These are phyloP conservation scores for Netelia melanura DNA, from an alignment of 2,888 invertebrate genomes.

Conservation along the genomic window DNA sequence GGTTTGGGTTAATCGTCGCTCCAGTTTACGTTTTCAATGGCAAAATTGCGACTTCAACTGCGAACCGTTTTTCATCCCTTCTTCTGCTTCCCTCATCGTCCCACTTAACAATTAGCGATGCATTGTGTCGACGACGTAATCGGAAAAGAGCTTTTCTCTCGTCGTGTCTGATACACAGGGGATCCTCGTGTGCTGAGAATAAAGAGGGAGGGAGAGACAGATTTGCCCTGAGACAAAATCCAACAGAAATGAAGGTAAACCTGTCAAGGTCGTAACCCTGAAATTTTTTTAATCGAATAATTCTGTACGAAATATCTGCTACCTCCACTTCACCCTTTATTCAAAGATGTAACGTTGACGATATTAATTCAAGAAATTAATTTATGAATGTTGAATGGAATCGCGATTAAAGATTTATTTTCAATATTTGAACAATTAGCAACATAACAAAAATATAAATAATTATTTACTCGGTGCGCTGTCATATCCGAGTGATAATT, in stretches of 20 bases:
- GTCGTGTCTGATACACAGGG: slow-evolving; percentile 36
- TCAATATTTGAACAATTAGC: too few relatives aligned
- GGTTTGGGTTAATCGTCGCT: slow-evolving; percentile 45
- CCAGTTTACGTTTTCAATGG: slow-evolving; percentile 53
- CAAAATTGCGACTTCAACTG: slow-evolving; percentile 48
- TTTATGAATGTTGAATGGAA: too few relatives aligned
- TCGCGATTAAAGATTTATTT: too few relatives aligned
- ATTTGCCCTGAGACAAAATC: slow-evolving; percentile 32
- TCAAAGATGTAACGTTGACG: background rate
- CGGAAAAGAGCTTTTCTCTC: slow-evolving; percentile 56
- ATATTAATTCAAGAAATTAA: too few relatives aligned
- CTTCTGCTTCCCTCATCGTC: slow-evolving; percentile 13
- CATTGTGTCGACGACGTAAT: slow-evolving; percentile 74
- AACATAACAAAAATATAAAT: too few relatives aligned
- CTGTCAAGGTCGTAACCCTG: slow-evolving; percentile 68
- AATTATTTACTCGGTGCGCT: too few relatives aligned
- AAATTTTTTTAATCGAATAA: slow-evolving; percentile 31
- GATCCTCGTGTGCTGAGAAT: slow-evolving; percentile 6
- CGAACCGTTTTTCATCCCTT: slow-evolving; percentile 42
- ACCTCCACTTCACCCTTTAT: background rate
- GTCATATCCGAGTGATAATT: too few relatives aligned
- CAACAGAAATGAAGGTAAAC: slow-evolving; percentile 55
- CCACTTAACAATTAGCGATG: slow-evolving; percentile 74
- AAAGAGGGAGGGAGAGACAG: slow-evolving; percentile 17
- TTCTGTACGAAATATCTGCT: background rate